Conservation (phyloP, 2,113 vertebrate species). For the Odocoileus hemionus region DNA sequence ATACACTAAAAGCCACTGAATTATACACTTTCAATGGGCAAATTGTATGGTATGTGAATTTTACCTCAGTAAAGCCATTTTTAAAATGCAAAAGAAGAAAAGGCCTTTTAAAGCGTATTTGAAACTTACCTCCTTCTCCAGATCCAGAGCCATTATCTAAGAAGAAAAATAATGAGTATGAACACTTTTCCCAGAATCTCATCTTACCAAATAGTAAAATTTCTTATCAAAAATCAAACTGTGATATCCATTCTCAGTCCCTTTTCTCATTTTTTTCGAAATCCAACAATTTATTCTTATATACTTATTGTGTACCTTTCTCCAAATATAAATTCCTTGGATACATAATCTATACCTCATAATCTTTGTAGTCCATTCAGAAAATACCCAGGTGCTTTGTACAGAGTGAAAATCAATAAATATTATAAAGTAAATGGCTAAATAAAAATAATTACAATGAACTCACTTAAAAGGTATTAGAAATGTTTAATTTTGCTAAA, state of each 20-base stretch:
- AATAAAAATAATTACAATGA: constrained; percentile 25
- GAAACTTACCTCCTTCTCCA: constrained; percentile 90
- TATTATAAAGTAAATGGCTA: background rate
- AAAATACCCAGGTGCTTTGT: background rate
- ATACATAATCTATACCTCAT: background rate
- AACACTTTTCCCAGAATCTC: constrained; percentile 59
- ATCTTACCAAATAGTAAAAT: constrained; percentile 31
- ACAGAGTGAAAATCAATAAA: constrained; percentile 1
- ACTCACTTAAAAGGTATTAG: constrained; percentile 28
- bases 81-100: background rate
- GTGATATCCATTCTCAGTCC: background rate
- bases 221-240: constrained; percentile 24
- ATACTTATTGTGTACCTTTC: background rate
- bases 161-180: constrained; percentile 59
- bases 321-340: background rate
- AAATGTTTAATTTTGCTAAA: constrained; percentile 44
- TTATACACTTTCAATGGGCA: background rate
- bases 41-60: background rate
- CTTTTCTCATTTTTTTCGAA: background rate
- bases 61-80: background rate
- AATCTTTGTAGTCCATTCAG: background rate
- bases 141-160: constrained; percentile 93
- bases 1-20: background rate
- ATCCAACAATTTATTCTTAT: constrained; percentile 8
- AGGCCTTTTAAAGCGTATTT: background rate